A percentile compares a stretch with the other conserved stretches of the same genome.
Evolutionary conservation across 2,113 vertebrate species (phyloP).

Genomic region (Lophius piscatorius): DNA sequence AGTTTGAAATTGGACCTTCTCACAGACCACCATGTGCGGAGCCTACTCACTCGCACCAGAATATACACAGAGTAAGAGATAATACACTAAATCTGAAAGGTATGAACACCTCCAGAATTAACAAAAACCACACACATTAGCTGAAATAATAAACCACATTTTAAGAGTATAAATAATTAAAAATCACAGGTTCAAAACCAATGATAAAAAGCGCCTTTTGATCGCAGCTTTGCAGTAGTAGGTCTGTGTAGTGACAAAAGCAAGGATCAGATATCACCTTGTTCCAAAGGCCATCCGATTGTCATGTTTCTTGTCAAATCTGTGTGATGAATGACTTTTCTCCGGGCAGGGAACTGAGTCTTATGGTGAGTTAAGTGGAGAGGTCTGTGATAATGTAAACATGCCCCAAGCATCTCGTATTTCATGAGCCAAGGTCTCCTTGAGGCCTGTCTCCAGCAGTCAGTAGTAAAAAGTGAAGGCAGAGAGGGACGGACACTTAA

Average conservation of each 20-base stretch:
- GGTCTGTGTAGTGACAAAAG: background rate
- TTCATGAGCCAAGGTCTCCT: constrained; percentile 60
- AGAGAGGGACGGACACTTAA: constrained; percentile 25
- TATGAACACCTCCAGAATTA: too few species aligned
- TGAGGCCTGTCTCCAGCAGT: constrained; percentile 44
- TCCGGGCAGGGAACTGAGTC: constrained; percentile 36
- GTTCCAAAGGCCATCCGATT: constrained; percentile 26
- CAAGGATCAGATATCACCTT: background rate
- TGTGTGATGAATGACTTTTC: constrained; percentile 56
- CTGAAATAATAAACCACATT: background rate
- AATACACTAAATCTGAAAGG: background rate
- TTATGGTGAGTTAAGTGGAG: constrained; percentile 63
- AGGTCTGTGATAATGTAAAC: constrained; percentile 68
- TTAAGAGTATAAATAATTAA: background rate
- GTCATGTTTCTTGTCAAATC: constrained; percentile 42
- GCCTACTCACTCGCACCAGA: too few species aligned
- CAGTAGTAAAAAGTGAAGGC: constrained; percentile 57
- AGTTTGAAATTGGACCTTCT: too few species aligned
- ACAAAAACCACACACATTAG: background rate
- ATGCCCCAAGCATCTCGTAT: constrained; percentile 60
- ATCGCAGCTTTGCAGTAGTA: background rate
- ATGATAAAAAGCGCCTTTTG: too few species aligned
- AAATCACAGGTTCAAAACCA: too few species aligned
- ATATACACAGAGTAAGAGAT: background rate
- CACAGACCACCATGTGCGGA: too few species aligned